Evolutionary conservation across 1,140 invertebrate genomes (phyloP).

Genomic region (Pantala flavescens): DNA sequence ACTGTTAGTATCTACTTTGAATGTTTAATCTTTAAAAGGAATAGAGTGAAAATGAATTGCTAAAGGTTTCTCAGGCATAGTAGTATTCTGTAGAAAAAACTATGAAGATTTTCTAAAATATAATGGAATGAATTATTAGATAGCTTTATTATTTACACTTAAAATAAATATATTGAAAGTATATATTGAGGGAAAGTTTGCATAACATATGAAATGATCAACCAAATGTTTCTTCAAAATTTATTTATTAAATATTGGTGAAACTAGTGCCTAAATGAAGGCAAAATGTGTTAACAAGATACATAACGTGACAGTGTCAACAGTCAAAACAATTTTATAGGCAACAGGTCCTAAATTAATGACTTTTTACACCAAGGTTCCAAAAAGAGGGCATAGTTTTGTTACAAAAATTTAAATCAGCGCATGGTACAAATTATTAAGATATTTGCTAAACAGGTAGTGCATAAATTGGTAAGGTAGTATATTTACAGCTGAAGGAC

Average conservation of each 20-base stretch:
- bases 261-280: constrained; percentile 16
- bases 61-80: too few relatives aligned
- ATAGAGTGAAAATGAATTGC: too few relatives aligned
- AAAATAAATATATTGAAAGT: too few relatives aligned
- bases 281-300: constrained; percentile 16
- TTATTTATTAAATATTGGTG: constrained; percentile 17
- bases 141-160: too few relatives aligned
- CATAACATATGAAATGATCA: too few relatives aligned
- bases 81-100: too few relatives aligned
- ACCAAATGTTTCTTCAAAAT: background rate
- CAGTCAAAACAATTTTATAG: constrained; percentile 16
- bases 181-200: too few relatives aligned
- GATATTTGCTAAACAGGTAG: background rate
- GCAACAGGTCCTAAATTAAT: constrained; percentile 14
- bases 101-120: too few relatives aligned
- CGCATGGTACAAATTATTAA: background rate
- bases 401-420: background rate
- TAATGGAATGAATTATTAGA: too few relatives aligned
- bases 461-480: background rate
- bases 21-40: too few relatives aligned
- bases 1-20: too few relatives aligned
- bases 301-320: constrained; percentile 16
- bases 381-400: background rate
- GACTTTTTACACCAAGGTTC: constrained; percentile 16
- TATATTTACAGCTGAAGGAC: background rate